Conservation (phyloP, 2,888 invertebrate genomes). For the Eilema caniola region DNA sequence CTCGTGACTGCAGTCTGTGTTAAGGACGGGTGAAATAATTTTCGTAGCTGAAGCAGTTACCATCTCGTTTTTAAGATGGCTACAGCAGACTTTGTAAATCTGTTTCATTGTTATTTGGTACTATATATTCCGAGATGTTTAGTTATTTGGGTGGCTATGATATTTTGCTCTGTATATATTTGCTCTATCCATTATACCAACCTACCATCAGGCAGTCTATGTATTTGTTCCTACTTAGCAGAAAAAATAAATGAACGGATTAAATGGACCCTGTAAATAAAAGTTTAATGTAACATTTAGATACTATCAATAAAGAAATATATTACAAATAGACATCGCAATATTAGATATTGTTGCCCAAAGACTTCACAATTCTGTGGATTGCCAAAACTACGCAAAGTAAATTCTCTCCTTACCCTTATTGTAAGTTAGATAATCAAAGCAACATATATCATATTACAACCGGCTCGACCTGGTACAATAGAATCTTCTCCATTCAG, state of each 20-base stretch:
- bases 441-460: background rate
- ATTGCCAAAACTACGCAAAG: background rate
- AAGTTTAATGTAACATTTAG: background rate
- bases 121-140: background rate
- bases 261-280: background rate
- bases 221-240: background rate
- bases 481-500: background rate
- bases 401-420: no score
- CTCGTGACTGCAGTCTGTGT: conserved; percentile 59
- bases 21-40: conserved; percentile 53
- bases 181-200: background rate
- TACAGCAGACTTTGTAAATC: background rate
- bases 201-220: background rate
- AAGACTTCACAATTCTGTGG: background rate
- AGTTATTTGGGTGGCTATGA: background rate
- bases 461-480: background rate
- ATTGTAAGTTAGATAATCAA: background rate
- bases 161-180: background rate
- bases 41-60: conserved; percentile 41
- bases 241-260: background rate
- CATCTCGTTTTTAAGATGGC: conserved; percentile 32
- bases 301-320: background rate
- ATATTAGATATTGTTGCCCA: background rate
- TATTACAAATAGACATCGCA: background rate
- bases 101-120: background rate